These are phyloP conservation scores for Paralinhomoeus sp. DNA, from an alignment of 2,888 invertebrate species.

Conservation along the genomic window DNA sequence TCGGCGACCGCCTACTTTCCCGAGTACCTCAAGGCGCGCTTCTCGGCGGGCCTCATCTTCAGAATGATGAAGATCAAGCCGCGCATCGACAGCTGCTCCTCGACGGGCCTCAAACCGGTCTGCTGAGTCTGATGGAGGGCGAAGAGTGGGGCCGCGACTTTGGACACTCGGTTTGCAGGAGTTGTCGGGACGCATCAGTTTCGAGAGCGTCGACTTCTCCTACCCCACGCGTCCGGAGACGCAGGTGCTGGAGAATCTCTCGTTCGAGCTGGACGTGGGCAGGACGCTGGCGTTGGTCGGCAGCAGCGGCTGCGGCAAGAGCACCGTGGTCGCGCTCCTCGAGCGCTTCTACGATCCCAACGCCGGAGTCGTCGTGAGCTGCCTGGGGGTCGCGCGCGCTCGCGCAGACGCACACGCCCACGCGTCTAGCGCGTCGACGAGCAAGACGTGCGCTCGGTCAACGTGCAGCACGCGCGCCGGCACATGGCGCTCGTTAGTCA, in stretches of 20 bases:
- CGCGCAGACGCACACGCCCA: too few species aligned
- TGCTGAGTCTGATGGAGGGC: neutral
- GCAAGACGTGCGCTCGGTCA: conserved; percentile 40
- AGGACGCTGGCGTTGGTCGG: conserved; percentile 28
- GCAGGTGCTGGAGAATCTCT: conserved; percentile 8
- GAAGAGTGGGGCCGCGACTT: too few species aligned
- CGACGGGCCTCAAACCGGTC: conserved; percentile 17
- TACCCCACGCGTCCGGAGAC: conserved; percentile 26
- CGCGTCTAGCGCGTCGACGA: conserved; percentile 17
- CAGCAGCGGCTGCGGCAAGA: too few species aligned
- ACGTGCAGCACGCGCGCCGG: conserved; percentile 42
- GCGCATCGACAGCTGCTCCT: conserved; percentile 24
- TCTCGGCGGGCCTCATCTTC: conserved; percentile 27
- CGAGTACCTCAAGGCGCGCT: too few species aligned
- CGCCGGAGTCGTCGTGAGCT: too few species aligned
- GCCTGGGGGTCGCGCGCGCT: too few species aligned
- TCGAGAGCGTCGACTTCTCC: conserved; percentile 22
- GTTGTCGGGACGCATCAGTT: conserved; percentile 15
- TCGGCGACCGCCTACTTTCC: conserved; percentile 28
- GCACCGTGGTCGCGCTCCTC: too few species aligned
- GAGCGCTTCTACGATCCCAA: too few species aligned
- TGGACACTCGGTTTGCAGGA: conserved; percentile 11
- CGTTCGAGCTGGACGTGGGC: conserved; percentile 11
- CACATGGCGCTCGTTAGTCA: too few species aligned
- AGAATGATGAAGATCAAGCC: conserved; percentile 24